phyloP scores from a whole-genome alignment of 2,888 invertebrate species.

The Dusona sp. region DNA sequence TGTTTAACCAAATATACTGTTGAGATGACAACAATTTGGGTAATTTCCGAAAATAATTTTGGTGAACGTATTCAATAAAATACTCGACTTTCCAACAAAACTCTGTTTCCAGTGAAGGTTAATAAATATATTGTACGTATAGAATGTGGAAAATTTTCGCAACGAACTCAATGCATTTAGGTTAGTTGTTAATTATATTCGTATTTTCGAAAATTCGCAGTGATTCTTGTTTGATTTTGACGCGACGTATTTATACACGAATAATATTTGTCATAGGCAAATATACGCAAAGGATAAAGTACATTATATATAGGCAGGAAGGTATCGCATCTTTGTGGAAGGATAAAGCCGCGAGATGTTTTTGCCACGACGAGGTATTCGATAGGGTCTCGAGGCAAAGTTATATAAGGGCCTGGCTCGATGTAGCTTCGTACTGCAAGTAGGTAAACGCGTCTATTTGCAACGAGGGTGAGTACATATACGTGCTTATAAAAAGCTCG shows the following conservation, averaged over 20 bases:
- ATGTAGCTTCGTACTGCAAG: neutral
- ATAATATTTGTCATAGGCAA: conserved; percentile 31
- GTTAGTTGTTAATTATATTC: neutral
- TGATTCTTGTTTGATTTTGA: conserved; percentile 1
- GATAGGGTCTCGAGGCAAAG: neutral
- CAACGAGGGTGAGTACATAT: conserved; percentile 23
- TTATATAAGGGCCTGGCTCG: neutral
- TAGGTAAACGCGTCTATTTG: conserved; percentile 13
- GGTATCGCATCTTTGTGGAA: conserved; percentile 32
- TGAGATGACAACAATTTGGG: no score
- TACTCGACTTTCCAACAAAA: no score
- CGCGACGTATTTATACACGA: neutral
- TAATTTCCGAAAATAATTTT: no score
- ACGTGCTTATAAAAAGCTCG: conserved; percentile 38
- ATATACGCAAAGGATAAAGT: conserved; percentile 22
- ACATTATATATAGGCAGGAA: neutral
- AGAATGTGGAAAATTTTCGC: neutral
- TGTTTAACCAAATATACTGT: no score
- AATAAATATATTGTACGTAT: neutral
- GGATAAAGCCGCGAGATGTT: conserved; percentile 15
- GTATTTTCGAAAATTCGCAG: neutral
- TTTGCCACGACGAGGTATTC: conserved; percentile 17
- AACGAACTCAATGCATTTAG: conserved; percentile 23
- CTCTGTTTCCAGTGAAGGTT: no score
- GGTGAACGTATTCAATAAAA: no score